Conservation (phyloP, 2,888 invertebrate genomes). For the Drosophila cyrtoloma region DNA sequence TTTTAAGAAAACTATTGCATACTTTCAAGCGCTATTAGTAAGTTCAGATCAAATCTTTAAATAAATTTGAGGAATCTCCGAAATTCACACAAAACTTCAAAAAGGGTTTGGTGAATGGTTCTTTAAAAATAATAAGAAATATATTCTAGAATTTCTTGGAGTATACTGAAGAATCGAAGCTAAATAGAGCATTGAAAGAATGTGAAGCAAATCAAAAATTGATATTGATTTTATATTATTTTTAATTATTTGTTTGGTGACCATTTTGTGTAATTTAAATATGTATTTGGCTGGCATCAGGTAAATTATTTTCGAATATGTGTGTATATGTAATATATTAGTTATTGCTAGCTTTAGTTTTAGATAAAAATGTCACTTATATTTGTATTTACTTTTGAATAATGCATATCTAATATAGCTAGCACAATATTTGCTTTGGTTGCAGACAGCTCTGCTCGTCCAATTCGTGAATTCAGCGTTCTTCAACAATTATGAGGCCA, state of each 20-base stretch:
- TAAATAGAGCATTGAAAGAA: not conserved
- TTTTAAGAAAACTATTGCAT: constrained; percentile 43
- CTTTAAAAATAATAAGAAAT: not conserved
- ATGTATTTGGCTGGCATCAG: not conserved
- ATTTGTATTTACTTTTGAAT: not conserved
- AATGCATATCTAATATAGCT: not conserved
- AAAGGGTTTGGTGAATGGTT: not conserved
- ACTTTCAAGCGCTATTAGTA: constrained; percentile 43
- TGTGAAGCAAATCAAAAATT: not conserved
- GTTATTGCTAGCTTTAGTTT: not conserved
- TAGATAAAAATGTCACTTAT: not conserved
- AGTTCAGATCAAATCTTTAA: not conserved
- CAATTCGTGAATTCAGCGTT: constrained; percentile 2
- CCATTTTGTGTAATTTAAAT: not conserved
- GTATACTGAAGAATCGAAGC: not conserved
- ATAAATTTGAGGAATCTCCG: not conserved
- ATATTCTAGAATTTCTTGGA: not conserved
- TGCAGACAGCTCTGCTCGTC: not conserved
- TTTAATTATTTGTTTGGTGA: not conserved
- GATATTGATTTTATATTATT: not conserved
- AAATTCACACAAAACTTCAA: not conserved
- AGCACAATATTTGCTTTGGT: not conserved
- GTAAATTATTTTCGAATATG: not conserved
- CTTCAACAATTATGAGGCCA: constrained; percentile 31
- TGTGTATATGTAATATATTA: not conserved